phyloP scores from a whole-genome alignment of 2,797 vertebrate genomes.

The Amazona ochrocephala region DNA sequence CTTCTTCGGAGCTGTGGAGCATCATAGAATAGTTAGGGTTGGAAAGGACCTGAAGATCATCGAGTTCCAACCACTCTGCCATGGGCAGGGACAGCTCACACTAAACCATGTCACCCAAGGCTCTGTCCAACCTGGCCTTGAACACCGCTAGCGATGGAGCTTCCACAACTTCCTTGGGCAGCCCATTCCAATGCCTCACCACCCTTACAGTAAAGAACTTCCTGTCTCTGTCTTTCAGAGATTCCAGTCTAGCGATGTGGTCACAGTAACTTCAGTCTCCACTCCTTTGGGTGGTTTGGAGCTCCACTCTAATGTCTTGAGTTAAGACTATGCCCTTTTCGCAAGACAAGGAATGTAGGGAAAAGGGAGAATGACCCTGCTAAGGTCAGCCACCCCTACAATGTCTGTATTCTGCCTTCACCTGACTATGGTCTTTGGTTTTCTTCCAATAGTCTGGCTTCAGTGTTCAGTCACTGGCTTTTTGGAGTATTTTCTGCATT shows the following conservation, averaged over 20 bases:
- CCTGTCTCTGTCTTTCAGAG: not conserved
- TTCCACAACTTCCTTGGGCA: too few species aligned
- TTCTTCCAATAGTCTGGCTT: not conserved
- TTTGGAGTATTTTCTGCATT: not conserved
- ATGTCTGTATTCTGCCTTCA: not conserved
- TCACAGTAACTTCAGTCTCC: not conserved
- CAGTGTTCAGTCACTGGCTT: not conserved
- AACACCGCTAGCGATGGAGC: too few species aligned
- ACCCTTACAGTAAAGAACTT: not conserved
- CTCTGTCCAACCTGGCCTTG: too few species aligned
- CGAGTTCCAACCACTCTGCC: too few species aligned
- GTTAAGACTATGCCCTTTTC: not conserved
- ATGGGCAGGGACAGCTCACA: too few species aligned
- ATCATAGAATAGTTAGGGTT: not conserved
- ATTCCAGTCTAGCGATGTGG: not conserved
- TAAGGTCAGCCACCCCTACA: not conserved
- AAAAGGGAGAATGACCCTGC: not conserved
- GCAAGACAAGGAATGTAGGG: not conserved
- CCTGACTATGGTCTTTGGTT: not conserved
- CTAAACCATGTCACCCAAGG: too few species aligned
- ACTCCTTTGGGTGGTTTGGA: not conserved
- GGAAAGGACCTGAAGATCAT: too few species aligned
- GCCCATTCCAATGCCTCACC: too few species aligned
- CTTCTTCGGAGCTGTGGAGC: not conserved
- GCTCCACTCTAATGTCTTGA: not conserved